A percentile compares a stretch with the other conserved stretches of the same genome.
These are phyloP conservation scores for Antedon mediterranea DNA, from an alignment of 53 echinoderm and acorn worm species.

Conservation along the genomic window DNA sequence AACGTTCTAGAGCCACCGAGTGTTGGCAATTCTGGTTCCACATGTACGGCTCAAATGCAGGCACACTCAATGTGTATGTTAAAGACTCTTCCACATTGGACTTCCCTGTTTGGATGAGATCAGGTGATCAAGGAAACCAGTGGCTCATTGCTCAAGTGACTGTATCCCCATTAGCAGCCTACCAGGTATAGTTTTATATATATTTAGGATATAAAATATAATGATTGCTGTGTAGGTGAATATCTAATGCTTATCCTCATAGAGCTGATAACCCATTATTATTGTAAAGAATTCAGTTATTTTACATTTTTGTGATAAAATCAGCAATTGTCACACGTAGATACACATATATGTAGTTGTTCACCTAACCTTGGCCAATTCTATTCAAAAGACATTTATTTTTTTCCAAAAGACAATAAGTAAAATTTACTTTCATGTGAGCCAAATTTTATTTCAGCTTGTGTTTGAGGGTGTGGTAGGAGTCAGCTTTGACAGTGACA, in stretches of 20 bases:
- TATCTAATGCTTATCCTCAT: too few species aligned
- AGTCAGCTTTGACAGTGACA: slow-evolving; percentile 40
- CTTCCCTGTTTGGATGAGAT: neutral
- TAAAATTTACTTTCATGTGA: too few species aligned
- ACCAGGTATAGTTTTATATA: neutral
- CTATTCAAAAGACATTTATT: too few species aligned
- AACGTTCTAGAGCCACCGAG: slow-evolving; percentile 21
- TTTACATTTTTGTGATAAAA: too few species aligned
- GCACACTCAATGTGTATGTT: neutral
- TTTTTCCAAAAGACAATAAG: too few species aligned
- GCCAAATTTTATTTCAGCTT: too few species aligned
- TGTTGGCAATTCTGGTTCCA: slow-evolving; percentile 11
- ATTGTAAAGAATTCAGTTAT: too few species aligned
- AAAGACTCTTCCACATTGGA: neutral
- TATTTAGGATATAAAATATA: neutral
- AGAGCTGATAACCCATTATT: too few species aligned
- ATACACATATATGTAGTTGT: too few species aligned
- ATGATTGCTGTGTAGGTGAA: too few species aligned
- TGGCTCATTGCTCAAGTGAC: slow-evolving; percentile 17
- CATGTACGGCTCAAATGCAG: neutral
- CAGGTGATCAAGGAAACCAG: slow-evolving; percentile 20
- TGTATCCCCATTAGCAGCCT: neutral
- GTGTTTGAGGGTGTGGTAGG: slow-evolving; percentile 71
- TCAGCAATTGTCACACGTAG: too few species aligned
- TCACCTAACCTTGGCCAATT: too few species aligned